Percentiles rank a stretch among this genome's conserved stretches.
Conservation (phyloP, 2,797 vertebrate species). For the Danionella dracula region DNA sequence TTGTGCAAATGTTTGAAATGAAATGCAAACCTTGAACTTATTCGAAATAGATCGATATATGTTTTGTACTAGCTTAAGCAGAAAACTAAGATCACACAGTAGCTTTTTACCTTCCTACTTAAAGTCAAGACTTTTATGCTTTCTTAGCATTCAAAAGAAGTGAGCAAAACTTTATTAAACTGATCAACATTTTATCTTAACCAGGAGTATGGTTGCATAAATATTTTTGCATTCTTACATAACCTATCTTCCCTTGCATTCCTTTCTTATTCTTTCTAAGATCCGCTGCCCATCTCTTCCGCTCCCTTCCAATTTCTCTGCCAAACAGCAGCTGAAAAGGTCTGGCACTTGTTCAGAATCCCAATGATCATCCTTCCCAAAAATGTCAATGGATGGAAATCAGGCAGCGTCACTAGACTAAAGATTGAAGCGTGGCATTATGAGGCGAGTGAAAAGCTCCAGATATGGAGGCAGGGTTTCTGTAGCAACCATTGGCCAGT, state of each 20-base stretch:
- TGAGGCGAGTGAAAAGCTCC: constrained; percentile 6
- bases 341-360: constrained; percentile 32
- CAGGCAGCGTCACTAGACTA: not conserved
- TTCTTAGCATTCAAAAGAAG: too few species aligned
- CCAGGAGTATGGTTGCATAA: too few species aligned
- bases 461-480: not conserved
- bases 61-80: too few species aligned
- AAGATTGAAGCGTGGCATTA: constrained; percentile 20
- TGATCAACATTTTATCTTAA: too few species aligned
- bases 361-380: constrained; percentile 32
- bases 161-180: too few species aligned
- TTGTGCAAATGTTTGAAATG: too few species aligned
- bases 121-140: too few species aligned
- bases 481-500: constrained; percentile 7
- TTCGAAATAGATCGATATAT: too few species aligned
- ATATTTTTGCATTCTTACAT: too few species aligned
- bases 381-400: constrained; percentile 40
- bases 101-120: too few species aligned
- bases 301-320: not conserved
- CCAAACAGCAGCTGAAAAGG: constrained; percentile 30
- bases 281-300: not conserved
- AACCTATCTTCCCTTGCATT: not conserved
- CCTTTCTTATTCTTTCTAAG: not conserved
- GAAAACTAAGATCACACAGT: too few species aligned
- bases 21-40: too few species aligned